phyloP scores from a whole-genome alignment of 2,113 vertebrate species.

The Nipponia nippon region DNA sequence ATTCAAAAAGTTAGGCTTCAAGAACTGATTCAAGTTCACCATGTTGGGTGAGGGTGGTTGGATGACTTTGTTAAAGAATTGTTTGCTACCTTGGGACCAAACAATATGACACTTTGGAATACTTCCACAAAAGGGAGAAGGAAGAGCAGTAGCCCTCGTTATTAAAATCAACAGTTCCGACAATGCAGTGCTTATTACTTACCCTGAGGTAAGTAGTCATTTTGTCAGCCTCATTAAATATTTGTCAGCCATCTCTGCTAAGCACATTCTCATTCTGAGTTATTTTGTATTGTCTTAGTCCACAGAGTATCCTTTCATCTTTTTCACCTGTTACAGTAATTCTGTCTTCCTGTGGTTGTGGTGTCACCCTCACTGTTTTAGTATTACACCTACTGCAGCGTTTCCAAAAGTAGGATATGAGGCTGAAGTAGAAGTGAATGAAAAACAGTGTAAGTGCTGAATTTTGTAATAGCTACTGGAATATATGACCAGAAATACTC shows the following conservation, averaged over 20 bases:
- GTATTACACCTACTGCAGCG: not conserved
- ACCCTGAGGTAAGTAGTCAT: not conserved
- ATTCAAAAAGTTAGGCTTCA: not conserved
- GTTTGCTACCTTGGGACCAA: not conserved
- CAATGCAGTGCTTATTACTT: not conserved
- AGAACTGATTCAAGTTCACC: not conserved
- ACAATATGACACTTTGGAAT: not conserved
- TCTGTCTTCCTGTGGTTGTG: not conserved
- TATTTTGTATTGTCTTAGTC: not conserved
- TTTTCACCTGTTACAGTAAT: not conserved
- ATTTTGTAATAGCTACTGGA: not conserved
- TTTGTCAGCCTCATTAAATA: not conserved
- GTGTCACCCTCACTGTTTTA: rapidly evolving
- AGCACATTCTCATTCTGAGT: not conserved
- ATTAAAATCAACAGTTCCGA: not conserved
- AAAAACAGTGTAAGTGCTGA: not conserved
- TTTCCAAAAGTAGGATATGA: not conserved
- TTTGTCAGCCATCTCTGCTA: not conserved
- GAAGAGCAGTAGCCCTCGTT: not conserved
- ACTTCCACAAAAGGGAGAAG: not conserved
- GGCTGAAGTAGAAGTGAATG: not conserved
- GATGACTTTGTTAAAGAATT: not conserved
- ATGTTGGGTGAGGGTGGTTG: not conserved
- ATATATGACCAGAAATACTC: not conserved
- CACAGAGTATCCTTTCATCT: not conserved